phyloP scores from a whole-genome alignment of 2,797 vertebrate species.

The Urophycis tenuis region DNA sequence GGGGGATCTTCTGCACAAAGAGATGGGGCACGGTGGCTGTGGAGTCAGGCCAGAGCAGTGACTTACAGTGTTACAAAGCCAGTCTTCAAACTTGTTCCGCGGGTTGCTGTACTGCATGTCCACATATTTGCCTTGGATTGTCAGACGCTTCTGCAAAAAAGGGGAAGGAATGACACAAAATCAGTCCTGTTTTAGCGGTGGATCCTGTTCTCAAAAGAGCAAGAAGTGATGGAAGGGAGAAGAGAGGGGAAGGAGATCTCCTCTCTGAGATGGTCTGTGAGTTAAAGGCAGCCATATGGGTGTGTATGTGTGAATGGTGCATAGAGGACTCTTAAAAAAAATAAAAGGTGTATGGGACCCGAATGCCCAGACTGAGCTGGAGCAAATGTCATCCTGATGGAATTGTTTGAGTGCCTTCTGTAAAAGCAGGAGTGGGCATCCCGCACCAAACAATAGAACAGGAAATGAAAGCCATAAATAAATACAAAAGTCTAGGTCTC shows the following conservation, averaged over 20 bases:
- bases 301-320: slow-evolving; percentile 60
- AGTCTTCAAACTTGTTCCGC: slow-evolving; percentile 97
- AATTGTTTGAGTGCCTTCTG: slow-evolving; percentile 45
- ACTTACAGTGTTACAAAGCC: slow-evolving; percentile 98
- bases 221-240: slow-evolving; percentile 88
- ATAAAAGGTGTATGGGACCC: slow-evolving; percentile 75
- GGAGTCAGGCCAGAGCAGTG: slow-evolving; percentile 28
- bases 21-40: slow-evolving; percentile 18
- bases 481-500: slow-evolving; percentile 12
- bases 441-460: slow-evolving; percentile 33
- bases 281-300: slow-evolving; percentile 64
- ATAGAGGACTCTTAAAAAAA: slow-evolving; percentile 46
- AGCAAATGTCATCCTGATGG: slow-evolving; percentile 66
- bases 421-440: slow-evolving; percentile 48
- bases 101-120: slow-evolving; percentile 99
- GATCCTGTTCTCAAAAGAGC: slow-evolving; percentile 75
- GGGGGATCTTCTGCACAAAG: slow-evolving; percentile 25
- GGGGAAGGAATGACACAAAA: slow-evolving; percentile 46
- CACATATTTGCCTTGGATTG: slow-evolving; percentile 93
- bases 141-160: slow-evolving; percentile 94
- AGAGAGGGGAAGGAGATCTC: slow-evolving; percentile 67
- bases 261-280: slow-evolving; percentile 68
- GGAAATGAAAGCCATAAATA: slow-evolving; percentile 30
- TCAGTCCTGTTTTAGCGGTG: slow-evolving; percentile 71
- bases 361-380: slow-evolving; percentile 76